Base-by-base conservation (phyloP, 2,113 vertebrate species). In the Antechinus stuartii region DNA sequence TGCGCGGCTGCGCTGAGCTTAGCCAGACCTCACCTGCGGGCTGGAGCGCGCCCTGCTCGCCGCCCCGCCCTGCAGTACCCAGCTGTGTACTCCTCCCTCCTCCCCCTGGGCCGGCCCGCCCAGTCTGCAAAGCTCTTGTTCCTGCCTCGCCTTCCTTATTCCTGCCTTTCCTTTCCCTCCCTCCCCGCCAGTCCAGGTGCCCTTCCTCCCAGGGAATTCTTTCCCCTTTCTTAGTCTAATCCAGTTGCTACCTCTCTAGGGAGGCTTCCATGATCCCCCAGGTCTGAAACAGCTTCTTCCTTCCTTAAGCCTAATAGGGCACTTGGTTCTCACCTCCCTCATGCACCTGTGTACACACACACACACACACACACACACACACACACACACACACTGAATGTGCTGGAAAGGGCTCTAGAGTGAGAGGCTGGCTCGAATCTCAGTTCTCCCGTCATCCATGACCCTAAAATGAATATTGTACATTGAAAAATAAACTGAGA, bases 1-100 rank as follows among this genome's bases (percentile, higher is more conserved):
- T 91, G 94, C 54, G 35, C 89, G 4, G 90, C 92, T 2, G 92
- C 91, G 91, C 68, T 2, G 57, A 42, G 93, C 95, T 46, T 84
- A 54, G 35, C 91, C 93, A 10, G 0, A 22, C 12, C 92, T 96
- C 96, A 96, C 97, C 96, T 95, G 96, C 57, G 89, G 68, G 93
- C 93, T 6, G 95, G 93, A 90, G 52, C 57, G 57, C 27, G 30
- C 30, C 61, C 19, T 54, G 1, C 54, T 0, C 0, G 35, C 90
- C 92, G 94, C 96, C 97, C 96, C 35, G 42, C 92, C 91, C 92
- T 5, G 10, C 42, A 0, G 23, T 68, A 56, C 92, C 92, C 1
- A 35, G 46, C 47, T 47, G 25, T 0, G 50, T 10, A 92, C 90
- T 5, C 27, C 54, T 16, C 25, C 92, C 95, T 95, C 93, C 96